These are phyloP conservation scores for Lepisosteus oculatus DNA, from an alignment of 2,113 vertebrate genomes.

Conservation along the genomic window DNA sequence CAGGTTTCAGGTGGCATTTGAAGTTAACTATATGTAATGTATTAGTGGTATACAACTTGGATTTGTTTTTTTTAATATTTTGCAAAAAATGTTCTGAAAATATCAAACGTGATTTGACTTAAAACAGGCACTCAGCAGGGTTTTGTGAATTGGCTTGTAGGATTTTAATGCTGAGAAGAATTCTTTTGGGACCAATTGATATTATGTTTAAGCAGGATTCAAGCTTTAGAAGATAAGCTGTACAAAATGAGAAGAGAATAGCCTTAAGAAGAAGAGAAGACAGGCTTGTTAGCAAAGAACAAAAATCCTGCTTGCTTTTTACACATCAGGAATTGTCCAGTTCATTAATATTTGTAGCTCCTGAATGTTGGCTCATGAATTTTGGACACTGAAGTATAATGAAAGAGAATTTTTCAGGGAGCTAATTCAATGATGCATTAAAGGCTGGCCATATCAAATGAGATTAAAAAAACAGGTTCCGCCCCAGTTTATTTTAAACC, in stretches of 20 bases:
- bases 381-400: background rate
- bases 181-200: conserved; percentile 1
- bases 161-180: background rate
- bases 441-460: background rate
- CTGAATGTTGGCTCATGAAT: background rate
- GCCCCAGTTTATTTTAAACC: conserved; percentile 72
- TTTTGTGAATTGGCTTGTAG: no score
- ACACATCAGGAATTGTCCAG: background rate
- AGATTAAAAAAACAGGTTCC: conserved; percentile 46
- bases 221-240: background rate
- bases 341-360: background rate
- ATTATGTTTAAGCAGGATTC: background rate
- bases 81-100: no score
- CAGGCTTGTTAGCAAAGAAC: background rate
- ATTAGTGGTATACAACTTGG: no score
- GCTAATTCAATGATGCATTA: background rate
- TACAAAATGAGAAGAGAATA: no score
- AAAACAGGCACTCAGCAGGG: no score
- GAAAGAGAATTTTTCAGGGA: background rate
- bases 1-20: no score
- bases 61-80: no score
- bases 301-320: background rate
- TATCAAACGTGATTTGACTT: no score
- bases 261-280: background rate
- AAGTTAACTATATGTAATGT: no score